Evolutionary conservation across 2,888 invertebrate genomes (phyloP).

Genomic region (Parthenolecanium corni): DNA sequence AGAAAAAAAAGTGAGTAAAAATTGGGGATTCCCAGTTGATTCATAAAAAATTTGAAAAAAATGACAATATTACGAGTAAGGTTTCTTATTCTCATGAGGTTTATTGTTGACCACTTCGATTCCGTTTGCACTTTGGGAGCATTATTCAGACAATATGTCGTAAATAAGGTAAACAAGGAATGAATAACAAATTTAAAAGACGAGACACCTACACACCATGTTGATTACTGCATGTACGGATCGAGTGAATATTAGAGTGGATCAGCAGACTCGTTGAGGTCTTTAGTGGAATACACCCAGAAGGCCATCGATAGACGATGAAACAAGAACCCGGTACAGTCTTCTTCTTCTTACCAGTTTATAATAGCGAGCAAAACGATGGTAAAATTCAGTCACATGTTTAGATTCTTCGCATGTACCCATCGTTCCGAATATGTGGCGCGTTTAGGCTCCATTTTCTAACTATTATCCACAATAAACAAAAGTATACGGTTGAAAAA

Average conservation of each 20-base stretch:
- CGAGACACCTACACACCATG: slow-evolving; percentile 8
- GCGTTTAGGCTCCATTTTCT: background rate
- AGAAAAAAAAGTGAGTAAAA: too few species aligned
- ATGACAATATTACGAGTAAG: too few species aligned
- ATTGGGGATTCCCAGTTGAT: too few species aligned
- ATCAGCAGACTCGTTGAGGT: too few species aligned
- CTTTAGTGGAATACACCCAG: background rate
- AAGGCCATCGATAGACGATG: slow-evolving; percentile 4
- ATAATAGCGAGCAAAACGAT: slow-evolving; percentile 6
- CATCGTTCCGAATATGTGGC: background rate
- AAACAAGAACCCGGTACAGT: background rate
- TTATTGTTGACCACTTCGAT: too few species aligned
- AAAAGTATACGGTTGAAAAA: too few species aligned
- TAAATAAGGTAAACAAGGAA: slow-evolving; percentile 10
- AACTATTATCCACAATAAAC: background rate
- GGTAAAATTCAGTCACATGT: slow-evolving; percentile 16
- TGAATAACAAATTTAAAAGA: background rate
- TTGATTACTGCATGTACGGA: slow-evolving; percentile 1
- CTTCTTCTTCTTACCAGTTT: background rate
- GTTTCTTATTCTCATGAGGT: too few species aligned
- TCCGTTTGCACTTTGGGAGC: too few species aligned
- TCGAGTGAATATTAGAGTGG: background rate
- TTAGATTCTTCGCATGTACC: background rate
- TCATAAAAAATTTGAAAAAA: too few species aligned
- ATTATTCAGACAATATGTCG: too few species aligned